Conservation (phyloP, 2,113 vertebrate genomes). For the Saguinus midas region DNA sequence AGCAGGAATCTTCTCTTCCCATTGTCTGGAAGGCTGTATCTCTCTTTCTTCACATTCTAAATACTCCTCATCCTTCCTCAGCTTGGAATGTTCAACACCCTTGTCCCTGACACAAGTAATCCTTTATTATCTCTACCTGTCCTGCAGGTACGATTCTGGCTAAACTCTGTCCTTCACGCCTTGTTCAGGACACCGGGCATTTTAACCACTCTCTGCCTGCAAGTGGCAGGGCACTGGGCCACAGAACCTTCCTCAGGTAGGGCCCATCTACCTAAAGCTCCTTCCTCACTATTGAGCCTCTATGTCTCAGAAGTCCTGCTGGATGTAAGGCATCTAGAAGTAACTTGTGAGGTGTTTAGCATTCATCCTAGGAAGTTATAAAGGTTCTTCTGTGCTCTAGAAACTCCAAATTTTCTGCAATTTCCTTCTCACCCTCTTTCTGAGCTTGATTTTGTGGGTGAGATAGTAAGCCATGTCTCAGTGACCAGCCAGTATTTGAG, state of each 20-base stretch:
- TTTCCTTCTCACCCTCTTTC: neutral
- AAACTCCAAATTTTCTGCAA: too few species aligned
- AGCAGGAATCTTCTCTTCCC: neutral
- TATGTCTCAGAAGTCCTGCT: too few species aligned
- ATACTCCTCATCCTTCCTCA: neutral
- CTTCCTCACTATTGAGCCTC: neutral
- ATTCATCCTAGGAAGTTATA: neutral
- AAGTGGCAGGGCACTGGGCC: fast-evolving
- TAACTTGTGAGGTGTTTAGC: neutral
- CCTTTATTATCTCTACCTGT: neutral
- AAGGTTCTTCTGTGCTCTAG: too few species aligned
- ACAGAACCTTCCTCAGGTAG: neutral
- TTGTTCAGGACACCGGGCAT: too few species aligned
- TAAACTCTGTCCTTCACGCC: neutral
- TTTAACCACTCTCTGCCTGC: too few species aligned
- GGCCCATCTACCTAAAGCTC: neutral
- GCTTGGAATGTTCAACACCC: neutral
- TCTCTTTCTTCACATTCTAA: neutral
- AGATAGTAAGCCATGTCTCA: neutral
- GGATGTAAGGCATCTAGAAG: fast-evolving
- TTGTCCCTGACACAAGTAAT: fast-evolving
- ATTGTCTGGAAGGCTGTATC: too few species aligned
- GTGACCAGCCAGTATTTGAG: neutral
- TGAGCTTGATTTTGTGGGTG: neutral
- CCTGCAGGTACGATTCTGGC: fast-evolving